Evolutionary conservation across 2,888 invertebrate species (phyloP).

Genomic region (Helobdella robusta): DNA sequence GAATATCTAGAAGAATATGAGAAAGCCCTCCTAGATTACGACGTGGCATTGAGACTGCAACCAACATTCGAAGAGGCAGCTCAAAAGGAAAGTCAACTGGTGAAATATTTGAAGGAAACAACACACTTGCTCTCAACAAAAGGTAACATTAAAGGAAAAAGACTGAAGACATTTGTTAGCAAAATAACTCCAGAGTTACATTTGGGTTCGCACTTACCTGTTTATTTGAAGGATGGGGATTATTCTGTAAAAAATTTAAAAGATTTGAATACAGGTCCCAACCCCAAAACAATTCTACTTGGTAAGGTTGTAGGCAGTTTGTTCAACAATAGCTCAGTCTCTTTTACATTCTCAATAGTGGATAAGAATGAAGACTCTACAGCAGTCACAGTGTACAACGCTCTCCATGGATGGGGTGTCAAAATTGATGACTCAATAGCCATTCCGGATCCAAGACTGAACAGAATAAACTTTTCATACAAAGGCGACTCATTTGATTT

Average conservation of each 20-base stretch:
- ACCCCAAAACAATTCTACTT: conserved; percentile 60
- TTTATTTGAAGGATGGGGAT: not conserved
- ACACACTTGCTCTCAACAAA: conserved; percentile 59
- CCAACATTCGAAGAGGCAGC: conserved; percentile 64
- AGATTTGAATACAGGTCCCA: conserved; percentile 55
- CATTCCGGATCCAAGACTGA: conserved; percentile 65
- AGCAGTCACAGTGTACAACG: conserved; percentile 72
- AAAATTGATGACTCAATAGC: conserved; percentile 75
- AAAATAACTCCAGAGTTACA: not conserved
- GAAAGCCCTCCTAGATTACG: conserved; percentile 62
- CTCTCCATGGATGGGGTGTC: conserved; percentile 69
- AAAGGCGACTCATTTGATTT: conserved; percentile 55
- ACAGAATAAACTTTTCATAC: conserved; percentile 56
- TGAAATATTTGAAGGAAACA: conserved; percentile 60
- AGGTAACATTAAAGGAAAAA: conserved; percentile 6
- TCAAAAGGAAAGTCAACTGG: conserved; percentile 57
- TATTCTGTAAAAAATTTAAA: conserved; percentile 45
- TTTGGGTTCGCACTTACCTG: not conserved
- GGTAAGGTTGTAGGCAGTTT: conserved; percentile 74
- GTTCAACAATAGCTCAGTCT: conserved; percentile 64
- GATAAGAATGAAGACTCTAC: conserved; percentile 64
- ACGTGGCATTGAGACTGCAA: conserved; percentile 61
- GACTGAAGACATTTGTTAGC: conserved; percentile 9
- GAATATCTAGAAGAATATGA: conserved; percentile 66
- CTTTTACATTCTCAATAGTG: conserved; percentile 65